Conservation (phyloP, 1,140 invertebrate species). For the Ostrea edulis region DNA sequence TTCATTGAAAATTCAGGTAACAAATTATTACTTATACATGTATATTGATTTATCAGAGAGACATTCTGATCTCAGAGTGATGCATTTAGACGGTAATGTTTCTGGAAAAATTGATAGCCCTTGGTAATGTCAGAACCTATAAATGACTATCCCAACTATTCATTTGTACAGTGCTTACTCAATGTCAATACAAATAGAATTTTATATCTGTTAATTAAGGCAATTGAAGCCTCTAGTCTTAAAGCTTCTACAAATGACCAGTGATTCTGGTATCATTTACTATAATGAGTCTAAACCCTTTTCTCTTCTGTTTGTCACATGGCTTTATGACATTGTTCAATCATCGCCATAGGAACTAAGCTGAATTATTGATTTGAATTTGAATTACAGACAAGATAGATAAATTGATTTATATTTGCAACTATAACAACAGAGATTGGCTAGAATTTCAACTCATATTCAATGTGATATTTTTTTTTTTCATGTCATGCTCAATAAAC, state of each 20-base stretch:
- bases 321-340: not conserved
- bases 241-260: not conserved
- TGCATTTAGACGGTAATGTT: not conserved
- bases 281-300: not conserved
- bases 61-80: not conserved
- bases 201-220: not conserved
- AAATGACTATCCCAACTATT: not conserved
- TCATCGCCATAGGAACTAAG: not conserved
- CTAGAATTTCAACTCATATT: not conserved
- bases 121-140: not conserved
- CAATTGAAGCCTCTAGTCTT: not conserved
- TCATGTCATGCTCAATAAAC: not conserved
- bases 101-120: slow-evolving; percentile 24
- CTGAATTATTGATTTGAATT: slow-evolving; percentile 10
- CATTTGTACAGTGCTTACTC: not conserved
- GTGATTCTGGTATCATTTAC: not conserved
- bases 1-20: slow-evolving; percentile 16
- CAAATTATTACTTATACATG: not conserved
- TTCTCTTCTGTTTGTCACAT: not conserved
- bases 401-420: slow-evolving; percentile 24
- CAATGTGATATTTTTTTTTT: not conserved
- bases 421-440: not conserved
- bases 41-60: slow-evolving; percentile 21
- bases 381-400: slow-evolving; percentile 35
- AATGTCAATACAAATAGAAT: not conserved